Evolutionary conservation across 2,888 invertebrate species (phyloP).

Genomic region (Netelia fuscicornis): DNA sequence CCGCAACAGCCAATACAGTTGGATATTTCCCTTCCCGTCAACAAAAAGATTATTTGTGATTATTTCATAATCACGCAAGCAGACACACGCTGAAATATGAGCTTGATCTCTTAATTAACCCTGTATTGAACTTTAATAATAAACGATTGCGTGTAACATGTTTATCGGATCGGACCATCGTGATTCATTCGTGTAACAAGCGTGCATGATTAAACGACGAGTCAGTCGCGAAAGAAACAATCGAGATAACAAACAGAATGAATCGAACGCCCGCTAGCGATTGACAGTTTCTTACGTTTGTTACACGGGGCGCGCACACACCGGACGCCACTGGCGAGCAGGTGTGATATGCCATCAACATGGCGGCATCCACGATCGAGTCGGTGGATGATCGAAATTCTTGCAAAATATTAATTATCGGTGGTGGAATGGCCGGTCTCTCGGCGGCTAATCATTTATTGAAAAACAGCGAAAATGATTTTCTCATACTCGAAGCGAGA

Average conservation of each 20-base stretch:
- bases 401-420: slow-evolving; percentile 92
- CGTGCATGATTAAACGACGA: not conserved
- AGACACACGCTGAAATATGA: not conserved
- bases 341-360: slow-evolving; percentile 75
- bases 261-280: slow-evolving; percentile 44
- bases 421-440: slow-evolving; percentile 94
- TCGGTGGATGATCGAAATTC: slow-evolving; percentile 81
- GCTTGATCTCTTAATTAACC: not conserved
- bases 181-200: not conserved
- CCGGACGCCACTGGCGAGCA: not conserved
- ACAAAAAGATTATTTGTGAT: not conserved
- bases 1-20: not conserved
- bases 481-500: slow-evolving; percentile 92
- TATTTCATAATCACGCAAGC: not conserved
- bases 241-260: not conserved
- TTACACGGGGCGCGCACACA: slow-evolving; percentile 36
- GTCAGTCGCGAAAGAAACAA: not conserved
- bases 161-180: not conserved
- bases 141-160: not conserved
- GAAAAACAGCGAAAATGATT: slow-evolving; percentile 92
- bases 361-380: slow-evolving; percentile 83
- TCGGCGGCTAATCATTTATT: slow-evolving; percentile 93
- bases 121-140: not conserved
- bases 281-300: slow-evolving; percentile 37
- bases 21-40: not conserved